Percentiles rank a stretch among this genome's conserved stretches.
phyloP scores from a whole-genome alignment of 2,113 vertebrate genomes.

The Tauraco erythrolophus region DNA sequence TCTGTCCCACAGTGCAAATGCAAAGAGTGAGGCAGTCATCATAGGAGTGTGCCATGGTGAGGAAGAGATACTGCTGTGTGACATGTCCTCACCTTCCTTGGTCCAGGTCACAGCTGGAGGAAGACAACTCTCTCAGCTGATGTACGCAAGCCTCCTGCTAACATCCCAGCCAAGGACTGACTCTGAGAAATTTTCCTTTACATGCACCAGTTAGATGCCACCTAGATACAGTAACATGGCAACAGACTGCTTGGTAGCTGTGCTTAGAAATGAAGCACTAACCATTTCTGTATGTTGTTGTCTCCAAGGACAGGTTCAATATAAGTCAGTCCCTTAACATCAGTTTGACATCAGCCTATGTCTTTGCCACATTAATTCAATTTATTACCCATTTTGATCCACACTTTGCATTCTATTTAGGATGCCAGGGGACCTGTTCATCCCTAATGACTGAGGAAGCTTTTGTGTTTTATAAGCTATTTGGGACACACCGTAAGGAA shows the following conservation, averaged over 20 bases:
- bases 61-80: neutral
- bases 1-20: neutral
- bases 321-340: constrained; percentile 55
- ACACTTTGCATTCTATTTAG: constrained; percentile 42
- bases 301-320: constrained; percentile 53
- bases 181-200: neutral
- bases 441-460: constrained; percentile 59
- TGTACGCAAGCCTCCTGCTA: neutral
- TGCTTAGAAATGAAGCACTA: neutral
- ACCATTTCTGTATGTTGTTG: neutral
- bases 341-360: constrained; percentile 52
- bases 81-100: neutral
- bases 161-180: neutral
- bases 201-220: neutral
- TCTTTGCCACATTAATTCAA: constrained; percentile 64
- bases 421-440: constrained; percentile 48
- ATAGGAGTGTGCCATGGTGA: neutral
- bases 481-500: constrained; percentile 55
- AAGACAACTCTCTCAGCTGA: neutral
- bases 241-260: constrained; percentile 30
- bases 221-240: constrained; percentile 51
- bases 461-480: constrained; percentile 68
- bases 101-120: neutral
- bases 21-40: neutral
- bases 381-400: constrained; percentile 55